Evolutionary conservation across 2,113 vertebrate genomes (phyloP).

Genomic region (Gasterosteus aculeatus): DNA sequence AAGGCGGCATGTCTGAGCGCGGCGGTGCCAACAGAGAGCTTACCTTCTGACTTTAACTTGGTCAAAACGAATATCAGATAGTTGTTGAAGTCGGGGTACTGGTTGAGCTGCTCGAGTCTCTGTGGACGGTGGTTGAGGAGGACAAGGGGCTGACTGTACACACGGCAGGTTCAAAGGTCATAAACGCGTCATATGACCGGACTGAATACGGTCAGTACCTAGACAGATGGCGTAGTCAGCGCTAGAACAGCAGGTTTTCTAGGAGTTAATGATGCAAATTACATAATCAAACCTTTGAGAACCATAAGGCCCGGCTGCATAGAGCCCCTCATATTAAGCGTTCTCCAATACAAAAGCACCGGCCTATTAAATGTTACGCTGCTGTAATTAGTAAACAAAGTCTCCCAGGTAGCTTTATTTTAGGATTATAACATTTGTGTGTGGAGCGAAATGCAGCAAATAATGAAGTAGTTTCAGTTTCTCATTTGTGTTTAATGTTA

Average conservation of each 20-base stretch:
- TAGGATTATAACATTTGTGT: not conserved
- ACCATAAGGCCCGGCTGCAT: slow-evolving; percentile 4
- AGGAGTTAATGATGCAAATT: slow-evolving; percentile 48
- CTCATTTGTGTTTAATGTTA: too few species aligned
- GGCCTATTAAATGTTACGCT: not conserved
- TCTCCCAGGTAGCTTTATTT: not conserved
- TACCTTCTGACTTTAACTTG: slow-evolving; percentile 98
- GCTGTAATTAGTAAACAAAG: not conserved
- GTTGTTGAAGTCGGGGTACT: slow-evolving; percentile 99
- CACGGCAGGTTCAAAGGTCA: slow-evolving; percentile 32
- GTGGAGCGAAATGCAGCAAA: not conserved
- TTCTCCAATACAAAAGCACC: not conserved
- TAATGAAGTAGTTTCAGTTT: too few species aligned
- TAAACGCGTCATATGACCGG: slow-evolving; percentile 40
- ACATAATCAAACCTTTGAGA: slow-evolving; percentile 41
- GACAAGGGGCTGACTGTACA: slow-evolving; percentile 17
- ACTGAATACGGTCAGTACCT: not conserved
- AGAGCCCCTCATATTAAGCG: not conserved
- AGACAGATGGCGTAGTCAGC: slow-evolving; percentile 53
- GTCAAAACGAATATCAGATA: slow-evolving; percentile 99
- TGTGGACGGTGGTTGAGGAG: slow-evolving; percentile 86
- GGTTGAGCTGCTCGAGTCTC: slow-evolving; percentile 99
- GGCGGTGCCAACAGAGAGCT: slow-evolving; percentile 45
- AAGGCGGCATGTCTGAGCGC: slow-evolving; percentile 19
- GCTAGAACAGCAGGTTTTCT: slow-evolving; percentile 30